Evolutionary conservation across 2,888 invertebrate genomes (phyloP).

Genomic region (Dioctria rufipes): DNA sequence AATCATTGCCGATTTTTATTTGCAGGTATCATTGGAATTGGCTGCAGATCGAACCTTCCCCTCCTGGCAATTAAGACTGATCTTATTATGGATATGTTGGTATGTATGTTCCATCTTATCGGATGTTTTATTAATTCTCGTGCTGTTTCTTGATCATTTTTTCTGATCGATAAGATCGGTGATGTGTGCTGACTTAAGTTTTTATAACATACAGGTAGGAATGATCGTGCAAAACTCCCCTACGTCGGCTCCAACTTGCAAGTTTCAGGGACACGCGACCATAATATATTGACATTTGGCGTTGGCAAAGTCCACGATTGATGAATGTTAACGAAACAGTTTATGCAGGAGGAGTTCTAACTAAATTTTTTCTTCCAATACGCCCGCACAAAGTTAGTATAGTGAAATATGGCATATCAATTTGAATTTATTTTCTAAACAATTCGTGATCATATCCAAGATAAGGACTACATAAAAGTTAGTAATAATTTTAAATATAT

Average conservation of each 20-base stretch:
- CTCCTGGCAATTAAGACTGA: slow-evolving; percentile 33
- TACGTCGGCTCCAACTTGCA: slow-evolving; percentile 26
- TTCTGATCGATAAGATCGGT: slow-evolving; percentile 47
- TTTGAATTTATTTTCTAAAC: no score
- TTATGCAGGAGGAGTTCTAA: no score
- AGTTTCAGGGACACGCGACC: slow-evolving; percentile 52
- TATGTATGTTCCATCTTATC: slow-evolving; percentile 27
- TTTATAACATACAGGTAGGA: slow-evolving; percentile 35
- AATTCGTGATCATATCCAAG: no score
- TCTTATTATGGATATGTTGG: neutral
- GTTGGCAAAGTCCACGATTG: slow-evolving; percentile 44
- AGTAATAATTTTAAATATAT: no score
- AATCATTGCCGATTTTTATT: slow-evolving; percentile 38
- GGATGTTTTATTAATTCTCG: slow-evolving; percentile 45
- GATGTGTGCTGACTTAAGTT: slow-evolving; percentile 22
- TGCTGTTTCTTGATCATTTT: slow-evolving; percentile 27
- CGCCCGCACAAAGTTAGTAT: no score
- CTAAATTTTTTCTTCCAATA: no score
- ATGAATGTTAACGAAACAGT: slow-evolving; percentile 45
- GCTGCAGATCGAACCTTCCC: neutral
- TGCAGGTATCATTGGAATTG: slow-evolving; percentile 13
- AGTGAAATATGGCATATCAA: no score
- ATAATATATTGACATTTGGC: slow-evolving; percentile 51
- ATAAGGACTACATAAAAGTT: no score
- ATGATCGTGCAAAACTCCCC: slow-evolving; percentile 22